Evolutionary conservation across 2,888 invertebrate species (phyloP), one percentile per base, ranked within the genome.

Genomic region (Eupithecia pulchellata): DNA sequence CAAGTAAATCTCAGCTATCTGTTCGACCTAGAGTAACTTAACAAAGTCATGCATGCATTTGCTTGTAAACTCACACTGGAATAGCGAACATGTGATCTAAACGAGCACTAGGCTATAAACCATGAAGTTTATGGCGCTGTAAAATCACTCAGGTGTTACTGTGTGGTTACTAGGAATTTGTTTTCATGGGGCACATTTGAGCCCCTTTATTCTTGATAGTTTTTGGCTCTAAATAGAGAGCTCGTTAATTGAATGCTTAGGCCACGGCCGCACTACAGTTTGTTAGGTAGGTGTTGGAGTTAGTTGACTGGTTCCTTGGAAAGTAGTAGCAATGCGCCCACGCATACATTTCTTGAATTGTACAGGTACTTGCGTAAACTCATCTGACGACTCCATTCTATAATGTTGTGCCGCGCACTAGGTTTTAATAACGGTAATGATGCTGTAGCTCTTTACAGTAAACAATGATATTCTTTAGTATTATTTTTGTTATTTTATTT

Each of bases 41-140:
- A 86, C 89, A 89, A 90, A 88, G 87, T 88, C 88, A 85, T 80
- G 80, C 82, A 82, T 78, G 77, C 60, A 55, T 63, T 63, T 63
- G 86, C 86, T 84, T 85, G 82, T 78, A 77, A 73, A 76, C 69
- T 66, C 65, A 71, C 68, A 74, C 79, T 76, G 74, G 57, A 69
- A 75, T 66, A 67, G 52, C 75, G 68, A 79, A 79, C 79, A 80
- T 74, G 77, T 75, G 77, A 80, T 77, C 79, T 52, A 47, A 72
- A 68, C 58, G 64, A 64, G 30, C 66, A 61, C 64, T 67, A 52
- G 47, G n/a, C 34, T 14, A 32, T 64, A 67, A 71, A 68, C 57
- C 62, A 39, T 27, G 36, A 68, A 64, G 34, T 69, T 72, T 58
- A 72, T 60, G 66, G 69, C 29, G 65, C 63, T 60, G 66, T 72